These are phyloP conservation scores for Cephus cinctus DNA, from an alignment of 1,140 invertebrate species.

Conservation along the genomic window DNA sequence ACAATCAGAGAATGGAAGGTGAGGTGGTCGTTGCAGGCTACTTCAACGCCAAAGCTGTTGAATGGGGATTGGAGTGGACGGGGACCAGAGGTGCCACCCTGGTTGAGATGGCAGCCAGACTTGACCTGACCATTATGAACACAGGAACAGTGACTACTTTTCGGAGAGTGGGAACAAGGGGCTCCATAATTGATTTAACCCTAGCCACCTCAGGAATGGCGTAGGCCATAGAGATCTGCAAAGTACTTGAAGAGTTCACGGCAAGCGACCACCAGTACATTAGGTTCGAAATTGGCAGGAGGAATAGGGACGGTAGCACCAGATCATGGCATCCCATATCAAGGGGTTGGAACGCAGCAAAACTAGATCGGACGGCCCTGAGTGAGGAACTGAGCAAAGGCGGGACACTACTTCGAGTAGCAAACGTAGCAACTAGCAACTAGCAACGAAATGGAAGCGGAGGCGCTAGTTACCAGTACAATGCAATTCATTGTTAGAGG, in stretches of 20 bases:
- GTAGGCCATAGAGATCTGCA: not conserved
- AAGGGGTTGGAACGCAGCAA: conserved; percentile 12
- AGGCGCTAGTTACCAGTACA: not conserved
- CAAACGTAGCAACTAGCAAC: not conserved
- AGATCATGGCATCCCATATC: not conserved
- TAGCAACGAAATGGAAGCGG: conserved; percentile 7
- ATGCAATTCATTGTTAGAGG: conserved; percentile 17
- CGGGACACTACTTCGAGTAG: conserved; percentile 5
- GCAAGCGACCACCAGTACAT: conserved; percentile 39
- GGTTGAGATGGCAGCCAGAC: conserved; percentile 10
- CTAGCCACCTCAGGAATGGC: conserved; percentile 8
- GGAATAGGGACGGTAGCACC: no score
- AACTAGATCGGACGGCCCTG: no score
- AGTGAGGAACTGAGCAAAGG: conserved; percentile 4
- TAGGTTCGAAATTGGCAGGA: conserved; percentile 6
- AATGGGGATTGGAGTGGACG: conserved; percentile 19
- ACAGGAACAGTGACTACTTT: conserved; percentile 16
- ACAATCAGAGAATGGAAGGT: not conserved
- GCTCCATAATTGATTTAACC: conserved; percentile 10
- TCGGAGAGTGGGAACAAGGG: conserved; percentile 9
- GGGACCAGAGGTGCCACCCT: no score
- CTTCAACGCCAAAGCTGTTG: conserved; percentile 20
- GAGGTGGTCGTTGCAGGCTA: conserved; percentile 16
- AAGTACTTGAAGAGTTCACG: conserved; percentile 23
- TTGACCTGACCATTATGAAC: conserved; percentile 16